phyloP scores from a whole-genome alignment of 2,888 invertebrate species.

The Yponomeuta malinellus region DNA sequence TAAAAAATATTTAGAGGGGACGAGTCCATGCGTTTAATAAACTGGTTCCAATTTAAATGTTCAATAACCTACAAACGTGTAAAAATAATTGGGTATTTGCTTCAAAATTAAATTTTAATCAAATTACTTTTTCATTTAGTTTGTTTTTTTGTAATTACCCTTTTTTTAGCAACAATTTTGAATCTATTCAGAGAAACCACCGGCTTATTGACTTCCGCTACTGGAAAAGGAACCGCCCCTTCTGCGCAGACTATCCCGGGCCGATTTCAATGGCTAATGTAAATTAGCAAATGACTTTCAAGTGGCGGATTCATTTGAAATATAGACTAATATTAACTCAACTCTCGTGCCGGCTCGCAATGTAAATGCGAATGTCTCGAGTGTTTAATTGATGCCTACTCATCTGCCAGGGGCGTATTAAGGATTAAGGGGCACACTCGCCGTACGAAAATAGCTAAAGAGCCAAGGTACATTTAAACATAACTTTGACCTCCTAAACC shows the following conservation, averaged over 20 bases:
- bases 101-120: too few relatives aligned
- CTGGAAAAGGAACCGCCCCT: background rate
- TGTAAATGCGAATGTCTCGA: slow-evolving; percentile 32
- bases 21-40: too few relatives aligned
- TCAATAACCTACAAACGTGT: too few relatives aligned
- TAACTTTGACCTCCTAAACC: too few relatives aligned
- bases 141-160: too few relatives aligned
- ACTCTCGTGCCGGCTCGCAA: slow-evolving; percentile 55
- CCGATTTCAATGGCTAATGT: slow-evolving; percentile 12
- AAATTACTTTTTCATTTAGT: too few relatives aligned
- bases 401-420: background rate
- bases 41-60: too few relatives aligned
- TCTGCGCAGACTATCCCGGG: background rate
- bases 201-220: background rate
- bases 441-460: background rate
- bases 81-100: too few relatives aligned
- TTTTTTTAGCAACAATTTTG: too few relatives aligned
- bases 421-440: background rate
- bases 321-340: slow-evolving; percentile 66
- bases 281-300: slow-evolving; percentile 42
- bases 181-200: background rate
- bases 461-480: too few relatives aligned
- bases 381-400: slow-evolving; percentile 15
- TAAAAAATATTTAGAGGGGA: too few relatives aligned
- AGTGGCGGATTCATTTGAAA: slow-evolving; percentile 44